Base-by-base conservation (phyloP, 2,888 invertebrate species). In the Lutraria lutraria region DNA sequence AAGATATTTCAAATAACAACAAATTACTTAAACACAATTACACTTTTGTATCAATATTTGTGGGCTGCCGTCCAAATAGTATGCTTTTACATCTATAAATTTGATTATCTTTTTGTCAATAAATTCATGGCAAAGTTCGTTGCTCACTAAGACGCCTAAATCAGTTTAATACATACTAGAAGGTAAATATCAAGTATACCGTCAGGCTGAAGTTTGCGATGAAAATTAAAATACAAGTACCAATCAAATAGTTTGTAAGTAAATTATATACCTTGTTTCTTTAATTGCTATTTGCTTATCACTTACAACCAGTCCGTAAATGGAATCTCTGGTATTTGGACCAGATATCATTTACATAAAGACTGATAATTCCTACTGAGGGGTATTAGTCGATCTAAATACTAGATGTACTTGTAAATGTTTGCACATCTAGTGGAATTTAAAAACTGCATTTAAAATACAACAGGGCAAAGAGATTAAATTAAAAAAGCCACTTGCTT, bases 281-380 rank as follows among this genome's bases (percentile, higher is more conserved):
- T 85, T 85, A 85, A 85, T 85, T 85, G n/a, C 60, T 85, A 60
- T 85, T 85, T 85, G 34, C 85, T 60, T 80, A 25, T 34, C 25
- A 79, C 56, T 85, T 60, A 25, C 34, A 29, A 31, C 54, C 29
- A 54, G 34, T 53, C 56, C 34, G 29, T 43, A 54, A 19, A 80
- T 80, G 79, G 60, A 60, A 80, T 84, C 16, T 53, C 63, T 52
- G 84, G 54, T 80, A 80, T 85, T 85, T 79, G 21, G 85, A 54
- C 25, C 43, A 85, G 84, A 76, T n/a, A 72, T 84, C 72, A 83
- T 68, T 83, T 83, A 34, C 76, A 76, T 76, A 34, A 31, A 76
- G 76, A 76, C 31, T 34, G 34, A 76, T 76, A 76, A 76, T 76
- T 19, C 76, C 29, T 76, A 31, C 31, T 19, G 76, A 76, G 76